Evolutionary conservation across 1,140 invertebrate genomes (phyloP).

Genomic region (Tetramorium alpestre): DNA sequence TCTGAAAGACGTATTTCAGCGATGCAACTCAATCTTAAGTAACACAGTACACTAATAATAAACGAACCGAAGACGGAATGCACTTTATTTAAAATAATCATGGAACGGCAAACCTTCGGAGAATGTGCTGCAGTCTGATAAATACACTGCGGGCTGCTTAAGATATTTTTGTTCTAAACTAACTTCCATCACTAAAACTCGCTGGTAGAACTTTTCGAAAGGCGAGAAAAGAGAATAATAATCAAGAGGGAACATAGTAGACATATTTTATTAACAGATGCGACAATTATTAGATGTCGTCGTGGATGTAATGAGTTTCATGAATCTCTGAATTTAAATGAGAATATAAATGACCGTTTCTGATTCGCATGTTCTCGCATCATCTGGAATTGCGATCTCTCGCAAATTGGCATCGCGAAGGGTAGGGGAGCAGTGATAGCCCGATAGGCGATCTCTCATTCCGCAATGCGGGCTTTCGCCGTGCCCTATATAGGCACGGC

Average conservation of each 20-base stretch:
- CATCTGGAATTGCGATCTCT: constrained; percentile 64
- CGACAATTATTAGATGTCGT: background rate
- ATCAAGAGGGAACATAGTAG: background rate
- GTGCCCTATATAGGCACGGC: constrained; percentile 55
- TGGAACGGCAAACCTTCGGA: background rate
- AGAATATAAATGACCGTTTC: constrained; percentile 13
- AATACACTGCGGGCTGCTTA: background rate
- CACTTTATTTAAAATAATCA: constrained; percentile 35
- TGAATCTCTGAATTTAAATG: background rate
- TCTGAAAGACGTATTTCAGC: background rate
- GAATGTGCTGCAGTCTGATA: background rate
- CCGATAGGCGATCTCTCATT: constrained; percentile 75
- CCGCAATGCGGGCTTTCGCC: constrained; percentile 73
- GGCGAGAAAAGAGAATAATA: background rate
- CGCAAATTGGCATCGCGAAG: constrained; percentile 63
- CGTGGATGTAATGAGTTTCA: background rate
- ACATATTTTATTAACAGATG: background rate
- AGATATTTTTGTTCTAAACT: background rate
- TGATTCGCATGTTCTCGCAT: constrained; percentile 44
- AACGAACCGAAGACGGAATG: background rate
- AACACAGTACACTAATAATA: background rate
- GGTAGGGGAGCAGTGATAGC: constrained; percentile 54
- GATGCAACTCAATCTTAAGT: background rate
- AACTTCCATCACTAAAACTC: background rate
- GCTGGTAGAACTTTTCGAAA: background rate